Conservation (phyloP, 2,113 vertebrate species). For the Dolichallabes microphthalmus region DNA sequence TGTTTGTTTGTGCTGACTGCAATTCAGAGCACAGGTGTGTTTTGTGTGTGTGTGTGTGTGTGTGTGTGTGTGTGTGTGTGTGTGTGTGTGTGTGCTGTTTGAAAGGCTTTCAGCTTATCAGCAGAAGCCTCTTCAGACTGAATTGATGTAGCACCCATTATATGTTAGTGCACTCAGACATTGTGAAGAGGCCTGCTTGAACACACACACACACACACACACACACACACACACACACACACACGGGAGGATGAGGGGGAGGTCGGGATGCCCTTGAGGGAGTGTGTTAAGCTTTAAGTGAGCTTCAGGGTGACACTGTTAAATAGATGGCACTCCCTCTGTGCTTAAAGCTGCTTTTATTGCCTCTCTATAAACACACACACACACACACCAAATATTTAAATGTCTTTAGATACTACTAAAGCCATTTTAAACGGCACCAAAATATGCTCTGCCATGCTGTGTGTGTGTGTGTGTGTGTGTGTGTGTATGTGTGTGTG, state of each 20-base stretch:
- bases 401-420: neutral
- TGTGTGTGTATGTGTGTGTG: conserved; percentile 29
- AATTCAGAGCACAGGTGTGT: conserved; percentile 1
- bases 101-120: conserved; percentile 35
- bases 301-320: conserved; percentile 29
- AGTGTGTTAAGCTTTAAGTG: conserved; percentile 27
- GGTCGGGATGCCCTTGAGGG: conserved; percentile 35
- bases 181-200: neutral
- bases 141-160: conserved; percentile 25
- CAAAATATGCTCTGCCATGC: too few relatives aligned
- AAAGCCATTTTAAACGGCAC: neutral
- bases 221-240: conserved; percentile 29
- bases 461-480: conserved; percentile 11
- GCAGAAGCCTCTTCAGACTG: conserved; percentile 11
- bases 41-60: neutral
- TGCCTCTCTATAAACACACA: conserved; percentile 9
- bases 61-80: conserved; percentile 5
- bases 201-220: conserved; percentile 11
- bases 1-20: neutral
- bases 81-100: neutral
- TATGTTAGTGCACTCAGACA: conserved; percentile 15
- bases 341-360: conserved; percentile 38
- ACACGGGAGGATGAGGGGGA: conserved; percentile 10
- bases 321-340: conserved; percentile 13
- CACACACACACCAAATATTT: neutral